Evolutionary conservation across 2,888 invertebrate species (phyloP).

Genomic region (Schrankia costaestrigalis): DNA sequence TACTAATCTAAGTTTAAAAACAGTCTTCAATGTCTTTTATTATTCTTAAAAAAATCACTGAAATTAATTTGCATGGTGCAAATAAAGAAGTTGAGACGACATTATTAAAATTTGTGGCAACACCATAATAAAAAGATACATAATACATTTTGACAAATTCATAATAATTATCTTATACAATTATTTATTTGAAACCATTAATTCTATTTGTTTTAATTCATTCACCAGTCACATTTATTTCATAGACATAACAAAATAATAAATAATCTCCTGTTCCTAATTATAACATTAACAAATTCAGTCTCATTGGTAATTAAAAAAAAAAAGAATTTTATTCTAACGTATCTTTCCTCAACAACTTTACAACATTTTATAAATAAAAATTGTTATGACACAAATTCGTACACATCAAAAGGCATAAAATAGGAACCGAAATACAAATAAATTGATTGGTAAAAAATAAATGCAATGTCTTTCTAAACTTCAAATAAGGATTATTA

Average conservation of each 20-base stretch:
- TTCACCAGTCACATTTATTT: conserved; percentile 30
- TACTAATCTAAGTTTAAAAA: conserved; percentile 41
- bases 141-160: conserved; percentile 23
- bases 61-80: conserved; percentile 27
- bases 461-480: conserved; percentile 49
- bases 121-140: conserved; percentile 14
- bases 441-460: conserved; percentile 37
- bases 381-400: conserved; percentile 42
- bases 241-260: conserved; percentile 43
- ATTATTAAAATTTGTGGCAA: conserved; percentile 25
- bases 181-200: conserved; percentile 23
- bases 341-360: conserved; percentile 66
- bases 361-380: conserved; percentile 28
- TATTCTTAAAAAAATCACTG: conserved; percentile 31
- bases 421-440: conserved; percentile 40
- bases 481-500: conserved; percentile 21
- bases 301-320: conserved; percentile 73
- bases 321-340: conserved; percentile 50
- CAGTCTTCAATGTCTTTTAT: conserved; percentile 71
- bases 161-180: conserved; percentile 35
- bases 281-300: conserved; percentile 75
- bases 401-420: conserved; percentile 34
- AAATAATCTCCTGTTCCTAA: conserved; percentile 68
- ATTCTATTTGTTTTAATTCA: conserved; percentile 25
- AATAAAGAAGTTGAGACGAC: conserved; percentile 31